Conservation (phyloP, 2,113 vertebrate species). For the Tenrec ecaudatus region DNA sequence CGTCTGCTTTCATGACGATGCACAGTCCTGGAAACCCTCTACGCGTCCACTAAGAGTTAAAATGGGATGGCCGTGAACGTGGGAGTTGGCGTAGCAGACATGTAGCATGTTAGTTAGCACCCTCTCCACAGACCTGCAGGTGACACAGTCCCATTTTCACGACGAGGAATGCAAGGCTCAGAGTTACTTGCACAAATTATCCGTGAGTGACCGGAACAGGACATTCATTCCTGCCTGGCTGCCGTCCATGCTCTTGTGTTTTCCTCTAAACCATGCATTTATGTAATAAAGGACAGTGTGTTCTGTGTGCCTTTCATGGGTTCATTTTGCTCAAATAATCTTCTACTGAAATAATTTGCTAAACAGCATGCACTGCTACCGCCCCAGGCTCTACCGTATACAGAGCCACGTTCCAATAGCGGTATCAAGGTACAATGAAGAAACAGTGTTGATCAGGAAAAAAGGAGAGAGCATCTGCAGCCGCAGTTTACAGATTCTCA, state of each 20-base stretch:
- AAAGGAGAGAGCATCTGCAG: not conserved
- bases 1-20: too few species aligned
- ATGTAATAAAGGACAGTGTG: not conserved
- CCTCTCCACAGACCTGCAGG: not conserved
- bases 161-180: not conserved
- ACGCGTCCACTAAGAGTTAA: too few species aligned
- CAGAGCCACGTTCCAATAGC: accelerated
- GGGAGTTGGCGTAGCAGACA: not conserved
- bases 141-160: not conserved
- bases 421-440: not conserved
- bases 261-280: not conserved
- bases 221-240: not conserved
- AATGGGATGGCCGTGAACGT: too few species aligned
- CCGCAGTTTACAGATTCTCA: conserved; percentile 73
- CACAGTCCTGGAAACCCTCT: too few species aligned
- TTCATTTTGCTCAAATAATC: conserved; percentile 12
- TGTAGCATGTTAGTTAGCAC: not conserved
- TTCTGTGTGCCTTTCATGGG: not conserved
- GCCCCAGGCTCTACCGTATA: not conserved
- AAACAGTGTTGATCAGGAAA: not conserved
- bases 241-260: not conserved
- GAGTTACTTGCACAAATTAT: not conserved
- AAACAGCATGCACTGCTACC: not conserved
- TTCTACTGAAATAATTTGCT: conserved; percentile 10
- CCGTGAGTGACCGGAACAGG: not conserved